A percentile compares a stretch with the other conserved stretches of the same genome.
Evolutionary conservation across 2,797 vertebrate species (phyloP).

Genomic region (Chrysocyon brachyurus): DNA sequence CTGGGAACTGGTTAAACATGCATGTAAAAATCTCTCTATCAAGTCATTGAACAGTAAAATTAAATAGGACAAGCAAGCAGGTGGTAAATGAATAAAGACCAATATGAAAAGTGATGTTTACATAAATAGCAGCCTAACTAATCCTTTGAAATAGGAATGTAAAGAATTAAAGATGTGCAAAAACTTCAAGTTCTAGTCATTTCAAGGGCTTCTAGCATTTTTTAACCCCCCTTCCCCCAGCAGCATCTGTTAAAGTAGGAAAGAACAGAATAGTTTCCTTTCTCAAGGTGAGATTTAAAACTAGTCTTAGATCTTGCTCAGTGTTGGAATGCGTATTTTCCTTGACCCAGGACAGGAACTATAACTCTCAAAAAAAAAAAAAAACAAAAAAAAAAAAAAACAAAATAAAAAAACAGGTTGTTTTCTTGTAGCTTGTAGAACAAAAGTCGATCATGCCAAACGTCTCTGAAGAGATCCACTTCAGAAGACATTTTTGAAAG

Average conservation of each 20-base stretch:
- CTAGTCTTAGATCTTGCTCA: slow-evolving; percentile 8
- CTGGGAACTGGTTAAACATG: slow-evolving; percentile 34
- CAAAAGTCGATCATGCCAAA: not conserved
- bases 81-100: slow-evolving; percentile 29
- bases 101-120: slow-evolving; percentile 34
- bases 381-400: not conserved
- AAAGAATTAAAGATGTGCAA: slow-evolving; percentile 17
- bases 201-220: not conserved
- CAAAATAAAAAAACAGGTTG: not conserved
- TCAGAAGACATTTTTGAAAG: slow-evolving; percentile 33
- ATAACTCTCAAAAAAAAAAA: not conserved
- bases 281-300: slow-evolving; percentile 58
- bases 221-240: not conserved
- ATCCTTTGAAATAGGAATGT: slow-evolving; percentile 28
- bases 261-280: slow-evolving; percentile 39
- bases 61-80: not conserved
- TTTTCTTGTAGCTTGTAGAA: slow-evolving; percentile 16
- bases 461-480: not conserved
- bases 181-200: not conserved
- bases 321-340: not conserved
- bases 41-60: slow-evolving; percentile 32
- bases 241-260: not conserved
- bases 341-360: not conserved
- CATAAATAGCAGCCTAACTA: slow-evolving; percentile 17
- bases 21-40: not conserved